Conservation (phyloP, 2,797 vertebrate species). For the Hozukius guyotensis region DNA sequence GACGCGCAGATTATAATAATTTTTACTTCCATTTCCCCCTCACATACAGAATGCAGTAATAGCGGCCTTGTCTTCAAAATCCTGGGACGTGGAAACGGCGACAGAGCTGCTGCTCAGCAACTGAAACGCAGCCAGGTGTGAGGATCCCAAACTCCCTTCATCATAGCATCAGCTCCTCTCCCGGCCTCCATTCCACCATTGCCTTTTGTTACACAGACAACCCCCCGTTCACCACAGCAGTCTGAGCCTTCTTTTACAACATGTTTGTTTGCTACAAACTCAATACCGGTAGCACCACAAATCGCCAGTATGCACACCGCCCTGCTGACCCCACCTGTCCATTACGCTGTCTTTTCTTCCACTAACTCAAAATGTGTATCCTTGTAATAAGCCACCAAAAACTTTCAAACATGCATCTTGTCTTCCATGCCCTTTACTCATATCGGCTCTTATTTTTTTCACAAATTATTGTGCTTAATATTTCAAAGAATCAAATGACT, state of each 20-base stretch:
- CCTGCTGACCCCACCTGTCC: conserved; percentile 30
- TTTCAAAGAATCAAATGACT: conserved; percentile 32
- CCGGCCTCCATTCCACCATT: conserved; percentile 48
- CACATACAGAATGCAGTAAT: conserved; percentile 94
- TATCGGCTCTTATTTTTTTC: not conserved
- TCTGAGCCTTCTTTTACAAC: conserved; percentile 51
- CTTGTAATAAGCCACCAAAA: conserved; percentile 25
- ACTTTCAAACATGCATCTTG: conserved; percentile 15
- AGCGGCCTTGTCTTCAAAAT: conserved; percentile 99
- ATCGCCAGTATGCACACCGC: conserved; percentile 52
- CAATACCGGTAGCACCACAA: conserved; percentile 42
- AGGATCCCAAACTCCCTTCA: conserved; percentile 80
- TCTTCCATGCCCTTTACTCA: conserved; percentile 38
- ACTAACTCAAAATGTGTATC: conserved; percentile 14
- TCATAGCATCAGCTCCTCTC: conserved; percentile 49
- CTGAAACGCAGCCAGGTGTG: conserved; percentile 86
- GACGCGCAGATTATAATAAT: not conserved
- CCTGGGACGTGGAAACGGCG: conserved; percentile 98
- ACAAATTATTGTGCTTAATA: not conserved
- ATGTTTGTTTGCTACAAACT: conserved; percentile 49
- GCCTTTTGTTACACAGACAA: conserved; percentile 56
- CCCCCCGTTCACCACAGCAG: conserved; percentile 37
- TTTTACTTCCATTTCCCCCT: not conserved
- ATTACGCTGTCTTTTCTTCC: not conserved
- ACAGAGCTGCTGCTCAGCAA: conserved; percentile 99